Base-by-base conservation (phyloP, 2,113 vertebrate genomes). In the Mus spicilegus region DNA sequence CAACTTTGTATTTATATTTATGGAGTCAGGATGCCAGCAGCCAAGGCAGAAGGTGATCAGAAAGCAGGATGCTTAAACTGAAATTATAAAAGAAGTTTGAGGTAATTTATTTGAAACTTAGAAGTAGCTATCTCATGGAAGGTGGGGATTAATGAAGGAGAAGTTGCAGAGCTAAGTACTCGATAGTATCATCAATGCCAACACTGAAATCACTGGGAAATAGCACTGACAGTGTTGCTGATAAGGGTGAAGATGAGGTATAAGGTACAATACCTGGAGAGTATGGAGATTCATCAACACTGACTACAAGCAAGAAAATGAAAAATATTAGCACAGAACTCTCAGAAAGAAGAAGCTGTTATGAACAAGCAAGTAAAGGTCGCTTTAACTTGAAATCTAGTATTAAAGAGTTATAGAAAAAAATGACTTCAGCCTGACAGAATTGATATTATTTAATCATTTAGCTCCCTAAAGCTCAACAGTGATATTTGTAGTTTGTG, bases 61-160 rank as follows among this genome's bases (percentile, higher is more conserved):
- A 73, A 95, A 95, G 24, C 33, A 88, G 26, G 63, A 85, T 30
- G 56, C 49, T 36, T 65, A 95, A 82, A 84, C 51, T n/a, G 33
- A 87, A 39, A 42, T 30, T 81, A 14, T 39, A 19, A 16, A 80
- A 39, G 56, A 5, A 70, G 24, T 63, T 14, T 67, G 3, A 4
- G 42, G 5, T 65, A 49, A 78, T 2, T 82, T 49, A 84, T 73
- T 51, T 28, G 73, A 69, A 70, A 36, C 22, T 81, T 89, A 33
- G 36, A 82, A 78, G 20, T 73, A 69, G 26, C 24, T 54, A 36
- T 65, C 26, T 87, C 7, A 28, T n/a, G 33, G 3, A 91, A 61
- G 63, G 77, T 72, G 26, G 6, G 67, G 22, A 61, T 51, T 82
- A 89, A 84, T 36, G 26, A 95, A 85, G 49, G 46, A 7, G 49